A percentile compares a stretch with the other conserved stretches of the same genome.
These are phyloP conservation scores for Centruroides vittatus DNA, from an alignment of 1,140 invertebrate species.

Conservation along the genomic window DNA sequence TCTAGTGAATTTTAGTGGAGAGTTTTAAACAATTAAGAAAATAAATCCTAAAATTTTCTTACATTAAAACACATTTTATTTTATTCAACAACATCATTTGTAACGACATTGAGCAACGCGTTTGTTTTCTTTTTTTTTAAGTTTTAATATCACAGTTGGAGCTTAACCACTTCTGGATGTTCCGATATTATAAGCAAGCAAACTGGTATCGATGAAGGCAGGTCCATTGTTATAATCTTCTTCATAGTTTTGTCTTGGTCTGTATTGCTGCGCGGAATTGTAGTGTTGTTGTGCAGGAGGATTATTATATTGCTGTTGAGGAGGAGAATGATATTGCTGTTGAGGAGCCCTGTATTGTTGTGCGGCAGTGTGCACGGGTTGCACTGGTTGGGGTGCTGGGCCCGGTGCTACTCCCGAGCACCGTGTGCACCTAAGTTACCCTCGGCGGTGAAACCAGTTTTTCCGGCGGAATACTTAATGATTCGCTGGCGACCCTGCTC, in stretches of 20 bases:
- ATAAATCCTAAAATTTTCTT: no score
- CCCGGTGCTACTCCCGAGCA: conserved; percentile 7
- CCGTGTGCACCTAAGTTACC: conserved; percentile 23
- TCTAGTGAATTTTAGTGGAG: no score
- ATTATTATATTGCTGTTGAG: conserved; percentile 3
- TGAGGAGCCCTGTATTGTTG: background rate
- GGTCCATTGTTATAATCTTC: conserved; percentile 11
- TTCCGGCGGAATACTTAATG: conserved; percentile 47
- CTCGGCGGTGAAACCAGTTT: conserved; percentile 43
- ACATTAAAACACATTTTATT: no score
- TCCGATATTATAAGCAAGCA: conserved; percentile 14
- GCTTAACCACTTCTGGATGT: conserved; percentile 6
- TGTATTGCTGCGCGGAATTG: background rate
- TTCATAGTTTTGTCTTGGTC: conserved; percentile 5
- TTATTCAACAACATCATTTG: no score
- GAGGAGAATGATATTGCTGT: conserved; percentile 4
- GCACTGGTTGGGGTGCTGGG: conserved; percentile 7
- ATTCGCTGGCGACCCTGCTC: conserved; percentile 38
- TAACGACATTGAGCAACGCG: no score
- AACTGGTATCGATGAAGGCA: conserved; percentile 11
- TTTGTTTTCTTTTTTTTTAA: no score
- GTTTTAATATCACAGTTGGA: no score
- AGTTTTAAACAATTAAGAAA: no score
- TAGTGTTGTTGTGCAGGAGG: background rate
- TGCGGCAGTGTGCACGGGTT: conserved; percentile 1